These are phyloP conservation scores for Helogale parvula DNA, from an alignment of 2,113 vertebrate species.

Conservation along the genomic window DNA sequence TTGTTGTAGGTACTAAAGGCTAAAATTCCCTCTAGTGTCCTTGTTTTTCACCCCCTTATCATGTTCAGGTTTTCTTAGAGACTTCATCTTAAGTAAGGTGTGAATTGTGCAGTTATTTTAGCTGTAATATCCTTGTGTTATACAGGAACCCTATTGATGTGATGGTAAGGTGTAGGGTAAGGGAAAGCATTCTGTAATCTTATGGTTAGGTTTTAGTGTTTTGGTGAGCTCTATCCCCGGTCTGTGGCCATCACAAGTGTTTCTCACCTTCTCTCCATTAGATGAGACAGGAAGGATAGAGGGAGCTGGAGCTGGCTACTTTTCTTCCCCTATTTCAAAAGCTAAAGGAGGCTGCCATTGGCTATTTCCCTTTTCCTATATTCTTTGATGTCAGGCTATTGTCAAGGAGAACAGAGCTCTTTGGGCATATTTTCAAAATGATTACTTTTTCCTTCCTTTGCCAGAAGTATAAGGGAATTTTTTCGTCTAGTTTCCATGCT, in stretches of 20 bases:
- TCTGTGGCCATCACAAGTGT: not conserved
- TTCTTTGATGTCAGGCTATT: not conserved
- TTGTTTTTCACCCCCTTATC: not conserved
- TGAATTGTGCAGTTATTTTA: not conserved
- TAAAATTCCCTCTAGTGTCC: not conserved
- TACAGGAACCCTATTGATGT: not conserved
- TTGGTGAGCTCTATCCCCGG: not conserved
- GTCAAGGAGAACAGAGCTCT: not conserved
- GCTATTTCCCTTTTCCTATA: not conserved
- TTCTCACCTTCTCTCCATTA: not conserved
- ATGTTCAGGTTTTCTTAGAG: not conserved
- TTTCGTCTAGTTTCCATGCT: not conserved
- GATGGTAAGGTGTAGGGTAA: not conserved
- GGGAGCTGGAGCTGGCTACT: not conserved
- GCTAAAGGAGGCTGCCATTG: not conserved
- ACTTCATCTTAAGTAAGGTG: not conserved
- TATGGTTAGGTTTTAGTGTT: not conserved
- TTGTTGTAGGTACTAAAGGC: not conserved
- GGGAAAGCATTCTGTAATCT: not conserved
- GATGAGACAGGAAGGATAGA: not conserved
- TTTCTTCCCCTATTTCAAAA: not conserved
- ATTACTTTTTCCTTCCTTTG: not conserved
- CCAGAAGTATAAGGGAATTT: not conserved
- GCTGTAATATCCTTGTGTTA: not conserved
- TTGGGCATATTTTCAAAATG: constrained; percentile 18